Evolutionary conservation across 2,113 vertebrate species (phyloP).

Genomic region (Apteryx mantelli): DNA sequence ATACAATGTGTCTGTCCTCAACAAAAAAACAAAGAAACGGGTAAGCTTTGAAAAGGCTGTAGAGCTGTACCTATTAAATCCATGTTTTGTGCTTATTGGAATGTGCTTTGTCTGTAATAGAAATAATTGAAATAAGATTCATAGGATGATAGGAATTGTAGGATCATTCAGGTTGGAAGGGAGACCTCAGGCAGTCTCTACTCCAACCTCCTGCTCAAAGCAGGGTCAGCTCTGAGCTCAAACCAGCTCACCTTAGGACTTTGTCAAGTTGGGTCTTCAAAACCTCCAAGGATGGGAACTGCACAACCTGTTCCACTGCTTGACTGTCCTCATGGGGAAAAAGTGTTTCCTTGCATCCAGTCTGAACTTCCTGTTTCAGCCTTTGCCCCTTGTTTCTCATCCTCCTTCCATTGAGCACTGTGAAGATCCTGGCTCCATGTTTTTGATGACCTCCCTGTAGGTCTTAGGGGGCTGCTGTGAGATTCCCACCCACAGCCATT

Average conservation of each 20-base stretch:
- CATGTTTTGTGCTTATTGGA: not conserved
- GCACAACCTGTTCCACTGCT: not conserved
- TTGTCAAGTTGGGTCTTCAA: not conserved
- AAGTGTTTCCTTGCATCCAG: not conserved
- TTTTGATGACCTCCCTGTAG: not conserved
- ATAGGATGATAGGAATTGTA: not conserved
- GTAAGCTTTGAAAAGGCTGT: conserved; percentile 73
- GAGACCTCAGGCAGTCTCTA: not conserved
- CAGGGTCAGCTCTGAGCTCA: not conserved
- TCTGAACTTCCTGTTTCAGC: not conserved
- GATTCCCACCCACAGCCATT: not conserved
- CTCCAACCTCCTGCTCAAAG: not conserved
- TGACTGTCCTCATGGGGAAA: not conserved
- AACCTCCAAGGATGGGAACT: not conserved
- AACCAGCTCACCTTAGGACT: not conserved
- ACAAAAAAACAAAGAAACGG: conserved; percentile 65
- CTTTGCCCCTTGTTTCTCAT: not conserved
- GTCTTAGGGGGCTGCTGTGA: not conserved
- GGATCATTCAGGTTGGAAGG: not conserved
- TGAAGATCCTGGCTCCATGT: not conserved
- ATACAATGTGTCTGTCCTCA: conserved; percentile 83
- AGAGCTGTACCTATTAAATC: not conserved
- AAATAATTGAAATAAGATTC: not conserved
- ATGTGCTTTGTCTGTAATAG: not conserved
- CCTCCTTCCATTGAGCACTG: not conserved